These are phyloP conservation scores for Caerostris darwini DNA, from an alignment of 1,140 invertebrate species.

Conservation along the genomic window DNA sequence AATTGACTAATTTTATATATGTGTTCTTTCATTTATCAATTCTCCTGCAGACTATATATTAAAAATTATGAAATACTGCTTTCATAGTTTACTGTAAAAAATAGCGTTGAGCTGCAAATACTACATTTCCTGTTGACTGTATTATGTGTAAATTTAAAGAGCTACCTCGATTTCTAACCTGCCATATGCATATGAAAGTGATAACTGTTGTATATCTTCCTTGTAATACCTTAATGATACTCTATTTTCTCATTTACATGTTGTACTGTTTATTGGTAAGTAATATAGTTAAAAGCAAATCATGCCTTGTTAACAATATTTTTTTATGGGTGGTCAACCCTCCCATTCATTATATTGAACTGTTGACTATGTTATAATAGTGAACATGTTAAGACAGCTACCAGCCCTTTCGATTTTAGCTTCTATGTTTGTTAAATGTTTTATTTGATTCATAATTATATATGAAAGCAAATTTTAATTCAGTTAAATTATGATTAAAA, in stretches of 20 bases:
- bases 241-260: conserved; percentile 66
- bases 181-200: conserved; percentile 74
- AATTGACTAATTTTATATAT: too few relatives aligned
- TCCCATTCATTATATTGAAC: not conserved
- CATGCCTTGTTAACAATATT: too few relatives aligned
- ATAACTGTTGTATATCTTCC: conserved; percentile 69
- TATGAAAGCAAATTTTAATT: too few relatives aligned
- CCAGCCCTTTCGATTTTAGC: too few relatives aligned
- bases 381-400: too few relatives aligned
- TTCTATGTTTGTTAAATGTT: too few relatives aligned
- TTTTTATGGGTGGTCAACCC: too few relatives aligned
- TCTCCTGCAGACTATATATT: too few relatives aligned
- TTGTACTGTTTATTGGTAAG: conserved; percentile 56
- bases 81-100: not conserved
- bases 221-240: conserved; percentile 58
- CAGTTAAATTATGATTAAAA: too few relatives aligned
- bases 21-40: too few relatives aligned
- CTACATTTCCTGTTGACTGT: conserved; percentile 65
- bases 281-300: not conserved
- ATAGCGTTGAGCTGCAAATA: conserved; percentile 14
- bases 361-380: not conserved
- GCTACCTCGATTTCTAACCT: conserved; percentile 74
- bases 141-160: conserved; percentile 72
- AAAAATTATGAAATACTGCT: not conserved
- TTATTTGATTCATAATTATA: too few relatives aligned